A percentile compares a stretch with the other conserved stretches of the same genome.
Evolutionary conservation across 2,888 invertebrate genomes (phyloP).

Genomic region (Zeuzera pyrina): DNA sequence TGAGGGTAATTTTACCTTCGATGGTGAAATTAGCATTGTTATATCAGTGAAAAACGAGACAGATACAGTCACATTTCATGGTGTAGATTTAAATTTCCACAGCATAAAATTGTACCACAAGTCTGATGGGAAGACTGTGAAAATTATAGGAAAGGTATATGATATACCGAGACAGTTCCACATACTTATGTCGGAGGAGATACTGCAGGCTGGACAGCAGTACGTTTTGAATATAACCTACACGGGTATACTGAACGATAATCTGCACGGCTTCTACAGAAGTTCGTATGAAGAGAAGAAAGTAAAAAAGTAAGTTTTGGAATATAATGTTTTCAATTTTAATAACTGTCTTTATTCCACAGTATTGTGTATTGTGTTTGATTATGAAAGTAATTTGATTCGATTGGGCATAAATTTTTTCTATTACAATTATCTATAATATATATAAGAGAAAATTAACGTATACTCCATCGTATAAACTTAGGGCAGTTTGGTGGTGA

Average conservation of each 20-base stretch:
- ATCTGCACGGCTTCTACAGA: constrained; percentile 86
- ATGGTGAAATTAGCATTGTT: constrained; percentile 78
- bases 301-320: constrained; percentile 74
- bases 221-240: constrained; percentile 81
- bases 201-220: constrained; percentile 70
- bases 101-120: constrained; percentile 68
- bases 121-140: constrained; percentile 35
- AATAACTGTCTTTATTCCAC: neutral
- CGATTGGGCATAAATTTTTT: too few relatives aligned
- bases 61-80: constrained; percentile 82
- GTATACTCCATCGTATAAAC: too few relatives aligned
- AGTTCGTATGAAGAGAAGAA: constrained; percentile 83
- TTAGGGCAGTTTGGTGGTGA: too few relatives aligned
- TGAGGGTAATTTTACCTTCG: constrained; percentile 85
- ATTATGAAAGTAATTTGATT: too few relatives aligned
- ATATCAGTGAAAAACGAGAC: constrained; percentile 76
- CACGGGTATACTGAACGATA: constrained; percentile 81
- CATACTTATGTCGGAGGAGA: constrained; percentile 74
- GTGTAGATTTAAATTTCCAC: constrained; percentile 78
- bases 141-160: constrained; percentile 54
- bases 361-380: too few relatives aligned
- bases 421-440: too few relatives aligned
- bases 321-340: neutral
- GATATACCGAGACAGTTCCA: constrained; percentile 79
- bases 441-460: too few relatives aligned